phyloP scores from a whole-genome alignment of 2,797 vertebrate species.

The Aotus griseimembra region DNA sequence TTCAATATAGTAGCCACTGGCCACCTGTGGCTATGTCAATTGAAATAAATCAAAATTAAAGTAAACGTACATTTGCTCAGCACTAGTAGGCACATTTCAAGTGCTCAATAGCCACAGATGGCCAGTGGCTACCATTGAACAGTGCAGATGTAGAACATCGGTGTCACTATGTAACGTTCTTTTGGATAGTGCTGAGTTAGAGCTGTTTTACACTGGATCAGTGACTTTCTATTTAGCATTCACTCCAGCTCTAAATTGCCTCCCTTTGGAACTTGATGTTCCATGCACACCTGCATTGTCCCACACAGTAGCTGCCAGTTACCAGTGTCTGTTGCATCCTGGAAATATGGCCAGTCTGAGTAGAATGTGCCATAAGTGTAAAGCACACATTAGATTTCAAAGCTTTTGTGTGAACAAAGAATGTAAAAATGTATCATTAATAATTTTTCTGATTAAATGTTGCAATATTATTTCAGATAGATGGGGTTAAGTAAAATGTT shows the following conservation, averaged over 20 bases:
- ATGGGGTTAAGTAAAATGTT: not conserved
- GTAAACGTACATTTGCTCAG: not conserved
- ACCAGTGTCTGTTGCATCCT: not conserved
- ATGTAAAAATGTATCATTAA: not conserved
- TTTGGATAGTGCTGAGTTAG: not conserved
- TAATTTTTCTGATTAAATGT: not conserved
- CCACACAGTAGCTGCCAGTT: not conserved
- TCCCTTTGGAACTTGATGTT: not conserved
- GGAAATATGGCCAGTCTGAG: not conserved
- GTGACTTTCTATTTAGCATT: not conserved
- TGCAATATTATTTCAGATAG: slow-evolving; percentile 1
- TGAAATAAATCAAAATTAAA: not conserved
- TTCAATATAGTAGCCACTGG: not conserved
- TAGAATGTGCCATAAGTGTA: not conserved
- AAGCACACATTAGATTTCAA: not conserved
- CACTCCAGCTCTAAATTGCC: not conserved
- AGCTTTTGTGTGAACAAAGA: not conserved
- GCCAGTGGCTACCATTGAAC: not conserved
- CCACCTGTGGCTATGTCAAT: not conserved
- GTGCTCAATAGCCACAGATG: not conserved
- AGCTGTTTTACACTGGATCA: not conserved
- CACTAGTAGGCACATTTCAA: not conserved
- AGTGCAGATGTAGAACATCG: not conserved
- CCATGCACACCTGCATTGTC: not conserved
- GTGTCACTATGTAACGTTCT: not conserved